phyloP scores from a whole-genome alignment of 1,140 invertebrate species.

The Bicyclus anynana region DNA sequence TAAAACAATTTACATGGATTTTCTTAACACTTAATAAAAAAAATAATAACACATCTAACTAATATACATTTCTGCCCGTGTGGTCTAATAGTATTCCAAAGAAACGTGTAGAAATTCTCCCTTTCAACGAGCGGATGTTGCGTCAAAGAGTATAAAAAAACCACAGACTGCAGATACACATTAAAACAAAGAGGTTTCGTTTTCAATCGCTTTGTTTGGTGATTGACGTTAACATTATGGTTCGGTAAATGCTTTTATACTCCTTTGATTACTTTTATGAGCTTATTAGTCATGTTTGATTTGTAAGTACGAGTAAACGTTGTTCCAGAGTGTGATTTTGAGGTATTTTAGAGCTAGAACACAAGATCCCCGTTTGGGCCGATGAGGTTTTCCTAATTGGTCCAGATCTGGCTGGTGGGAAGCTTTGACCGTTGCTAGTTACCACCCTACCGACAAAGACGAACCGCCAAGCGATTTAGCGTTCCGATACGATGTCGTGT shows the following conservation, averaged over 20 bases:
- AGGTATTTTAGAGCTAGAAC: background rate
- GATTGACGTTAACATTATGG: slow-evolving; percentile 9
- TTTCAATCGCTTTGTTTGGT: slow-evolving; percentile 16
- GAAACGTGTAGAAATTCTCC: background rate
- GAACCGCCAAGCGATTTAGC: no score
- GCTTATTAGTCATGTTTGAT: slow-evolving; percentile 15
- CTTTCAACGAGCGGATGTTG: background rate
- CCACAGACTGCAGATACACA: background rate
- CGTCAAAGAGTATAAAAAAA: slow-evolving; percentile 7
- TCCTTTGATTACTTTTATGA: slow-evolving; percentile 18
- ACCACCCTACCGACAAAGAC: no score
- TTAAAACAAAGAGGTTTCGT: slow-evolving; percentile 11
- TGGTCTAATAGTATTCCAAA: background rate
- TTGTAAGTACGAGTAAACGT: background rate
- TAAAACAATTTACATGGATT: no score
- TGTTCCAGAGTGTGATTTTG: background rate
- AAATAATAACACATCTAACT: no score
- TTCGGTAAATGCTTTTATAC: slow-evolving; percentile 11
- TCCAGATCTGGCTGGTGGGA: no score
- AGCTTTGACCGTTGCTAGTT: no score
- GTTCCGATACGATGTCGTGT: no score
- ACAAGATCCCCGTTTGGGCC: no score
- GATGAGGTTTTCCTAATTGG: no score
- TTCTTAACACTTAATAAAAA: no score
- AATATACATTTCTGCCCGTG: background rate